Evolutionary conservation across 2,888 invertebrate genomes (phyloP), one percentile per base, ranked within the genome.

Genomic region (Diloba caeruleocephala): DNA sequence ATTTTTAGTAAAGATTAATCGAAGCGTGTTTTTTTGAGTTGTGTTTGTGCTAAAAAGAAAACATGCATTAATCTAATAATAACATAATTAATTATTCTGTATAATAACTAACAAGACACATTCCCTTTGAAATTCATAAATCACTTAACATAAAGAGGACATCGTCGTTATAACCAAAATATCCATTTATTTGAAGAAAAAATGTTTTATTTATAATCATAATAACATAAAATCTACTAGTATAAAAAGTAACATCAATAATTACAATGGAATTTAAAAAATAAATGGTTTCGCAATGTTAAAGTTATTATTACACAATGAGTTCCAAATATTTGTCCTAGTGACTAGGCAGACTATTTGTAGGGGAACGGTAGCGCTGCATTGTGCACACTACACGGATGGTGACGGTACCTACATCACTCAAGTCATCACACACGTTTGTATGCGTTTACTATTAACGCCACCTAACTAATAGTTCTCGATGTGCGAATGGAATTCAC

Each of bases 381-480:
- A 17, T 13, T 39, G 34, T 39, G 39, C 61, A 25, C 37, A 55
- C 29, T 31, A 10, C 33, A 39, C 33, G 19, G 8, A 23, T 42
- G 5, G 8, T 23, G 15, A 9, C 19, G 1, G 3, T 17, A 25
- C 28, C 8, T 15, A 15, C 10, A 19, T 13, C 5, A 10, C 13
- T 7, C 21, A 39, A 7, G 3, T 28, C 10, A 19, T 13, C 5
- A 10, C 13, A 9, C 21, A 39, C 9, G 3, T 28, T 26, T 31
- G 29, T 53, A 10, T 52, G 28, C 17, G 25, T 12, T 19, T 9
- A 21, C n/a, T 26, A 41, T 55, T 56, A 63, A 44, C 41, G 44
- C 29, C 14, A 14, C n/a, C 15, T 21, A 14, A 31, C 39, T 48
- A 56, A 63, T 5, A 15, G 19, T 25, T 23, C 5, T 31, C 26